These are phyloP conservation scores for Parnassius apollo DNA, from an alignment of 2,888 invertebrate species.

Conservation along the genomic window DNA sequence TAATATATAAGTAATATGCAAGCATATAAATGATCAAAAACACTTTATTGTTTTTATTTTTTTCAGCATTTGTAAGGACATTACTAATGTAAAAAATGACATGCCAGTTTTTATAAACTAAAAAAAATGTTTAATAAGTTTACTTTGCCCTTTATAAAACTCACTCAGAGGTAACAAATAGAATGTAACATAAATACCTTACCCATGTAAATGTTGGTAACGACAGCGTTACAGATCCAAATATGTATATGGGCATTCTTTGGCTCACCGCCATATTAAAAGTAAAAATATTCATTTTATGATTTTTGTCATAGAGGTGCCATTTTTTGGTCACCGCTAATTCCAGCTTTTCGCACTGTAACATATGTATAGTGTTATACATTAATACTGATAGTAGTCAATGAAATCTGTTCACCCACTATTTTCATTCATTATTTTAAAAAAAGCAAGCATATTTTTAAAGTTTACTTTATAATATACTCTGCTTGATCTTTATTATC, in stretches of 20 bases:
- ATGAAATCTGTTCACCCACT: too few species aligned
- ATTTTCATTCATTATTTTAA: too few species aligned
- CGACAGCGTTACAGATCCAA: slow-evolving; percentile 63
- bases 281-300: slow-evolving; percentile 53
- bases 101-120: slow-evolving; percentile 72
- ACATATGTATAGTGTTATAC: neutral
- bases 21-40: too few species aligned
- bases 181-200: slow-evolving; percentile 41
- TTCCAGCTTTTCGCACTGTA: slow-evolving; percentile 49
- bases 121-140: slow-evolving; percentile 13
- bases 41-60: neutral
- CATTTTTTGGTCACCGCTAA: slow-evolving; percentile 61
- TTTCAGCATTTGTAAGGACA: slow-evolving; percentile 51
- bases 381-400: too few species aligned
- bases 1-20: too few species aligned
- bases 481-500: too few species aligned
- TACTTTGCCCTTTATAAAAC: neutral
- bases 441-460: too few species aligned
- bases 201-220: slow-evolving; percentile 73
- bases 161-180: slow-evolving; percentile 48
- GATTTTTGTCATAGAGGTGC: slow-evolving; percentile 57
- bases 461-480: too few species aligned
- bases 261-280: slow-evolving; percentile 64
- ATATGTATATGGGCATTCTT: slow-evolving; percentile 69
- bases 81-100: slow-evolving; percentile 71